These are phyloP conservation scores for Phoeniculus purpureus DNA, from an alignment of 2,797 vertebrate genomes.

Conservation along the genomic window DNA sequence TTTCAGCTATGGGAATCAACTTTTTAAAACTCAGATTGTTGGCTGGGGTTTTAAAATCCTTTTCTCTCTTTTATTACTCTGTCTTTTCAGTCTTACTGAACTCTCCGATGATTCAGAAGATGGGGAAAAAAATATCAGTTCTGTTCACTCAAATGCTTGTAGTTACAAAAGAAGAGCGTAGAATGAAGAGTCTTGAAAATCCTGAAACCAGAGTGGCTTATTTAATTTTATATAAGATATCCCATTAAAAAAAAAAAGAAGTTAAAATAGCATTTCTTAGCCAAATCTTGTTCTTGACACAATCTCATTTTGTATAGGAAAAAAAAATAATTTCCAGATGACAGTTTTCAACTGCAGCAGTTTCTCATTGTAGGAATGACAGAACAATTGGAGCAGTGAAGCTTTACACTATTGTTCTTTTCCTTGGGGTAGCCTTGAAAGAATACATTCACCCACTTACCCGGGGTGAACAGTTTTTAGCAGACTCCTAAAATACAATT, in stretches of 20 bases:
- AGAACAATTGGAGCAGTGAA: conserved; percentile 32
- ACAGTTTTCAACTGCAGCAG: not conserved
- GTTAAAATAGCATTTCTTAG: not conserved
- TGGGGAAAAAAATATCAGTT: not conserved
- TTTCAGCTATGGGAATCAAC: not conserved
- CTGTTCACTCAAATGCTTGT: not conserved
- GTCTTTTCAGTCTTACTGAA: not conserved
- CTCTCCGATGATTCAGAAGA: not conserved
- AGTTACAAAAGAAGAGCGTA: not conserved
- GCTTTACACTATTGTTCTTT: conserved; percentile 31
- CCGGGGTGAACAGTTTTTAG: not conserved
- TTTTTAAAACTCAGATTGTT: not conserved
- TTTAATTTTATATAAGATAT: not conserved
- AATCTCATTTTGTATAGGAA: not conserved
- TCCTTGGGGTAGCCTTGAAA: conserved; percentile 6
- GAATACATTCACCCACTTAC: not conserved
- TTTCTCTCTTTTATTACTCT: not conserved
- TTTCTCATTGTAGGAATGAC: not conserved
- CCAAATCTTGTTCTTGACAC: not conserved
- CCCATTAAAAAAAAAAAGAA: not conserved
- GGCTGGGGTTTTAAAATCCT: not conserved
- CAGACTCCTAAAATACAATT: not conserved
- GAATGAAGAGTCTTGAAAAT: not conserved
- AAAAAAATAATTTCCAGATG: not conserved
- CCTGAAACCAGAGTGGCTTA: not conserved